Evolutionary conservation across 2,888 invertebrate genomes (phyloP).

Genomic region (Hoplodrina blanda): DNA sequence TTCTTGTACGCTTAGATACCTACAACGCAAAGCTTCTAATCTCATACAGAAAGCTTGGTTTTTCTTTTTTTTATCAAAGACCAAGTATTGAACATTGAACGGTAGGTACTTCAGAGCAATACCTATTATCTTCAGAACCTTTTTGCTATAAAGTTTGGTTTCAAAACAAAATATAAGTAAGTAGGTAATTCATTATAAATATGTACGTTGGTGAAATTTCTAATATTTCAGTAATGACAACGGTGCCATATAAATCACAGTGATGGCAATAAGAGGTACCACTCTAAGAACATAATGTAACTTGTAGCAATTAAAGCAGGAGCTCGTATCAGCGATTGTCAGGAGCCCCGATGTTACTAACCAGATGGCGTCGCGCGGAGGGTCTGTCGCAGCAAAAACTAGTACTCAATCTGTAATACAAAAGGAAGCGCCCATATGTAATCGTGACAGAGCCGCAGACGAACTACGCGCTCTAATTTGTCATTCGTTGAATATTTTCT

Average conservation of each 20-base stretch:
- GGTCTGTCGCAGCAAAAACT: conserved; percentile 82
- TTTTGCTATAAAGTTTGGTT: neutral
- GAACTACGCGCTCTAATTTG: conserved; percentile 20
- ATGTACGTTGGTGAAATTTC: conserved; percentile 23
- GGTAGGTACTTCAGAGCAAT: too few species aligned
- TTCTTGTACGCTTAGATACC: neutral
- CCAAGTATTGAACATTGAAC: too few species aligned
- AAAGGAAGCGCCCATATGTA: conserved; percentile 52
- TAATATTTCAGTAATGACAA: conserved; percentile 39
- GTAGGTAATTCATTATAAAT: too few species aligned
- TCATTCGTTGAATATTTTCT: conserved; percentile 14
- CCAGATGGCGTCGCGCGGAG: conserved; percentile 87
- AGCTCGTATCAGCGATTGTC: conserved; percentile 85
- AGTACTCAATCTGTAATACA: conserved; percentile 51
- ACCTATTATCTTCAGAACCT: too few species aligned
- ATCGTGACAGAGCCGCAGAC: conserved; percentile 6
- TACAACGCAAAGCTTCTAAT: too few species aligned
- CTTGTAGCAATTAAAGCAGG: conserved; percentile 70
- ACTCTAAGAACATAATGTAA: conserved; percentile 64
- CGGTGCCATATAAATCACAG: conserved; percentile 66
- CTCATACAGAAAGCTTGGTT: too few species aligned
- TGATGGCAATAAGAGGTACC: conserved; percentile 64
- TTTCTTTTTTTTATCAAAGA: too few species aligned
- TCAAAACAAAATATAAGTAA: neutral
- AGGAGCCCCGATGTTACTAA: conserved; percentile 84